Percentiles rank a stretch among this genome's conserved stretches.
Conservation (phyloP, 2,797 vertebrate species). For the Sebastes reedi region DNA sequence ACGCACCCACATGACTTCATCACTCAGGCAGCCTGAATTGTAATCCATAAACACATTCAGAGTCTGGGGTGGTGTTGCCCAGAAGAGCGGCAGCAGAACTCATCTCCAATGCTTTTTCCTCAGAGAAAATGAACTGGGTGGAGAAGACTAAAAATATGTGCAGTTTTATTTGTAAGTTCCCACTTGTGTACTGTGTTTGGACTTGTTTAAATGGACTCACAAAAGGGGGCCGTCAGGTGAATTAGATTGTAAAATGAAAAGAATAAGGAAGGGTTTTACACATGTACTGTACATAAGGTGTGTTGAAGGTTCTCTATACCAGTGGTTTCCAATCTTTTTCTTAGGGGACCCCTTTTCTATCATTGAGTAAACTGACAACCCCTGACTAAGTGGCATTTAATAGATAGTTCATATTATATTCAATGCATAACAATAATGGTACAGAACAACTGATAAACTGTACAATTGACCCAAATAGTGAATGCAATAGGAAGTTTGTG, state of each 20-base stretch:
- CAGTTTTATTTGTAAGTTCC: constrained; percentile 3
- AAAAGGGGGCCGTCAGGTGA: background rate
- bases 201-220: background rate
- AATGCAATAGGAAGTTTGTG: too few species aligned
- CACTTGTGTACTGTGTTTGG: background rate
- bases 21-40: constrained; percentile 52
- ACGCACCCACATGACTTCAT: constrained; percentile 58
- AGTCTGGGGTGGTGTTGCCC: constrained; percentile 51
- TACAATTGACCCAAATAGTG: too few species aligned
- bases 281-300: background rate
- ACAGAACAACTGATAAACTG: too few species aligned
- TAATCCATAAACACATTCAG: constrained; percentile 57
- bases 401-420: too few species aligned
- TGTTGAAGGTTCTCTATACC: background rate
- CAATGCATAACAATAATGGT: too few species aligned
- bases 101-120: constrained; percentile 37
- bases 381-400: too few species aligned
- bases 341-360: too few species aligned
- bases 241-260: background rate
- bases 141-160: constrained; percentile 12
- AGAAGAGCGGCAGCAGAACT: constrained; percentile 51
- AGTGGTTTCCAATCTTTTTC: too few species aligned
- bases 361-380: too few species aligned
- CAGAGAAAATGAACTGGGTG: constrained; percentile 34
- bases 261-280: background rate